Base-by-base conservation (phyloP, 1,140 invertebrate genomes). In the Aphelinus certus region DNA sequence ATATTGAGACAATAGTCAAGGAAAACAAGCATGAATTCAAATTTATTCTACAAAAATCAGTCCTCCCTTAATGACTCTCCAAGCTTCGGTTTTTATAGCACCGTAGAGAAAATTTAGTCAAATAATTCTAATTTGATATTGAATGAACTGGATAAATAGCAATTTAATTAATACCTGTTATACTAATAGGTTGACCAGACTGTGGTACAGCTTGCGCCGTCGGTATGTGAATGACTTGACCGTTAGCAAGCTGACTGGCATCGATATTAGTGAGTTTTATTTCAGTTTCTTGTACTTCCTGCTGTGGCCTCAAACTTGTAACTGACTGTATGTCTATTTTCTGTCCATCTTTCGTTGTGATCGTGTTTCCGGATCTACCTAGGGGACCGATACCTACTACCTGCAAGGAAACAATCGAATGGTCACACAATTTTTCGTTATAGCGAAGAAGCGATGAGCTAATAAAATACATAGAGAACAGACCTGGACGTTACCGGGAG, bases 141-240 rank as follows among this genome's bases (percentile, higher is more conserved):
- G 4, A 4, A 53, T 53, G 51, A 53, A 53, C 4, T 6, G 51
- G 4, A 9, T 53, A 53, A 53, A 9, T 53, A 48, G n/a, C 51
- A 26, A 26, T 26, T 26, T 26, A 53, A 53, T 53, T 4, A 53
- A 6, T 77, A 81, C 85, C 90, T 56, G 91, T 91, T 73, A 92
- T 90, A 26, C 90, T 92, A 26, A 92, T 90, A 10, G 91, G 90
- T 71, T 91, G 90, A 45, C 86, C 83, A 7, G 83, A 77, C 43
- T 83, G 81, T 69, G 88, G 88, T 60, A 73, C 69, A 1, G 85
- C 64, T 72, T 87, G 85, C 0, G 86, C 82, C 56, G 85, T 76
- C 7, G 86, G 86, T 60, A 88, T 88, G 79, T 88, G 87, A 79
- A 88, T 87, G 26, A 88, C 85, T 81, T 88, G 88, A 57, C 87